Evolutionary conservation across 2,113 vertebrate species (phyloP).

Genomic region (Corynorhinus townsendii): DNA sequence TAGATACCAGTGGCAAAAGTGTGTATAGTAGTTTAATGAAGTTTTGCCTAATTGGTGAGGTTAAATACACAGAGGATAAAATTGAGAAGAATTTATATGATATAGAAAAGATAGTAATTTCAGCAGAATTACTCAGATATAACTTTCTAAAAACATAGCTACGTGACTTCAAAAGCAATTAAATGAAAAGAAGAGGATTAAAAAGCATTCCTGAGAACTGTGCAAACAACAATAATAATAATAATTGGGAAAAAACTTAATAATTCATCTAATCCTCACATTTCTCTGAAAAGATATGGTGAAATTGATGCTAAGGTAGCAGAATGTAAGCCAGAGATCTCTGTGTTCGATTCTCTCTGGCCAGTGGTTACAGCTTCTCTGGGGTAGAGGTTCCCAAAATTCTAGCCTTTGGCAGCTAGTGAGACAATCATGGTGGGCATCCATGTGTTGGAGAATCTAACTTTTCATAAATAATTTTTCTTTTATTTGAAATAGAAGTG

Average conservation of each 20-base stretch:
- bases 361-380: background rate
- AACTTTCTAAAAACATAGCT: background rate
- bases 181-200: background rate
- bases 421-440: background rate
- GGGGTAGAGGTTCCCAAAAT: background rate
- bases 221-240: background rate
- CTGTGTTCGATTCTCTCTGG: background rate
- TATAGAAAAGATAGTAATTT: background rate
- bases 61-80: background rate
- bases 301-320: background rate
- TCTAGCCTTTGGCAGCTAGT: background rate
- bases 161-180: background rate
- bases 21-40: background rate
- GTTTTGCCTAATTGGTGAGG: background rate
- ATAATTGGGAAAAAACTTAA: background rate
- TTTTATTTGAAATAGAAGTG: background rate
- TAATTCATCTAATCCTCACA: background rate
- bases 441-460: background rate
- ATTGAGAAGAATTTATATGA: background rate
- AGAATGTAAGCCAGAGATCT: background rate
- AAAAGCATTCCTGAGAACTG: background rate
- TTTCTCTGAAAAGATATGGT: background rate
- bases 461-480: background rate
- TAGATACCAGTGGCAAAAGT: background rate
- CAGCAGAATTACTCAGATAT: background rate